Conservation (phyloP, 2,797 vertebrate species). For the Dipus sagitta region DNA sequence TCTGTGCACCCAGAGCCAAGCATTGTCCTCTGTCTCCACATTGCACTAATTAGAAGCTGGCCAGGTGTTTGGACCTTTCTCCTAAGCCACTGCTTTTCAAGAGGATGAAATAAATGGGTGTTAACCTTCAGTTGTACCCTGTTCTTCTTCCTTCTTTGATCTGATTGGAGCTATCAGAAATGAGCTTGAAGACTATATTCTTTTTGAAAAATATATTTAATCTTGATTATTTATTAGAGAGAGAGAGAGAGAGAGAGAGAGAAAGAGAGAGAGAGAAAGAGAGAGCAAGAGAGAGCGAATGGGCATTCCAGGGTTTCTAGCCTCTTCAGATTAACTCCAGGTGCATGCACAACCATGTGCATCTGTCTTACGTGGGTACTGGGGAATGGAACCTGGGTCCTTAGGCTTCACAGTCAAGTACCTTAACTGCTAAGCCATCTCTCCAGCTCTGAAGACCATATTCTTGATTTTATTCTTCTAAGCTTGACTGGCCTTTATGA, state of each 20-base stretch:
- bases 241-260: too few relatives aligned
- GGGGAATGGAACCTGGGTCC: too few relatives aligned
- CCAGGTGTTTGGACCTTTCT: not conserved
- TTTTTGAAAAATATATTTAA: not conserved
- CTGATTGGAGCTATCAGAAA: not conserved
- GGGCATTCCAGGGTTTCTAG: too few relatives aligned
- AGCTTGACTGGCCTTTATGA: not conserved
- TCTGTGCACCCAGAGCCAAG: not conserved
- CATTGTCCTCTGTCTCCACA: slow-evolving; percentile 7
- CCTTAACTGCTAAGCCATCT: too few relatives aligned
- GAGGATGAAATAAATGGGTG: not conserved
- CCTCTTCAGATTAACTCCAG: too few relatives aligned
- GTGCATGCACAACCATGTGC: too few relatives aligned
- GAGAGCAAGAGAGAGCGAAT: too few relatives aligned
- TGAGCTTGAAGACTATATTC: not conserved
- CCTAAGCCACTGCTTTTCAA: not conserved
- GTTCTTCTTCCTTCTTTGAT: not conserved
- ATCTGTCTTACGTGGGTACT: too few relatives aligned
- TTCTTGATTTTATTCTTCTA: slow-evolving; percentile 52
- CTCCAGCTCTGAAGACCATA: not conserved
- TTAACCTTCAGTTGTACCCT: not conserved
- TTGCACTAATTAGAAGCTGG: not conserved
- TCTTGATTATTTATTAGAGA: too few relatives aligned
- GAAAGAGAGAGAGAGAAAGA: too few relatives aligned
- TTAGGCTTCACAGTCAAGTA: too few relatives aligned